phyloP scores from a whole-genome alignment of 2,113 vertebrate species.

The Carettochelys insculpta region DNA sequence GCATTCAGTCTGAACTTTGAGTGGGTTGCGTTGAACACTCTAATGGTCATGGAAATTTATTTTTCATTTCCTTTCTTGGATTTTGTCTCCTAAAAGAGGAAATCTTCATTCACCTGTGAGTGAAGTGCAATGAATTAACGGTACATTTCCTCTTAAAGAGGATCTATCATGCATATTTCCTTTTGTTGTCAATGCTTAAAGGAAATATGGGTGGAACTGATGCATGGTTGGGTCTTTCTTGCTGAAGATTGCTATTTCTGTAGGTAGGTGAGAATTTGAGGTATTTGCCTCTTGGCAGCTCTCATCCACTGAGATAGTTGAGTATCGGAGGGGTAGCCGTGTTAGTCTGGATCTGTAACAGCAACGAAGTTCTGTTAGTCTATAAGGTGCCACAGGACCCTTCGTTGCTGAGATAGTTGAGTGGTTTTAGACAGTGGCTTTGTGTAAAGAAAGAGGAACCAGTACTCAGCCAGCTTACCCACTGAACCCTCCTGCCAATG shows the following conservation, averaged over 20 bases:
- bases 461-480: too few species aligned
- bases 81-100: neutral
- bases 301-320: conserved; percentile 26
- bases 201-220: neutral
- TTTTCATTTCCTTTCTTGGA: accelerated
- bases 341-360: too few species aligned
- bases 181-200: neutral
- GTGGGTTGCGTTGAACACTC: neutral
- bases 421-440: conserved; percentile 44
- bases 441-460: too few species aligned
- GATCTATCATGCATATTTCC: too few species aligned
- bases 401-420: conserved; percentile 30
- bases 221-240: neutral
- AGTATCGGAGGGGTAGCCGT: too few species aligned
- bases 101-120: neutral
- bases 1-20: neutral
- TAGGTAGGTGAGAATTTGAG: neutral
- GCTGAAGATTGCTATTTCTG: neutral
- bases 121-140: accelerated
- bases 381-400: too few species aligned
- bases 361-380: too few species aligned
- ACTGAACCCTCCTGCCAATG: too few species aligned
- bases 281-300: neutral
- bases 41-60: neutral
- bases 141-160: neutral